Evolutionary conservation across 2,797 vertebrate species (phyloP), one percentile per base, ranked within the genome.

Genomic region (Helostoma temminkii): DNA sequence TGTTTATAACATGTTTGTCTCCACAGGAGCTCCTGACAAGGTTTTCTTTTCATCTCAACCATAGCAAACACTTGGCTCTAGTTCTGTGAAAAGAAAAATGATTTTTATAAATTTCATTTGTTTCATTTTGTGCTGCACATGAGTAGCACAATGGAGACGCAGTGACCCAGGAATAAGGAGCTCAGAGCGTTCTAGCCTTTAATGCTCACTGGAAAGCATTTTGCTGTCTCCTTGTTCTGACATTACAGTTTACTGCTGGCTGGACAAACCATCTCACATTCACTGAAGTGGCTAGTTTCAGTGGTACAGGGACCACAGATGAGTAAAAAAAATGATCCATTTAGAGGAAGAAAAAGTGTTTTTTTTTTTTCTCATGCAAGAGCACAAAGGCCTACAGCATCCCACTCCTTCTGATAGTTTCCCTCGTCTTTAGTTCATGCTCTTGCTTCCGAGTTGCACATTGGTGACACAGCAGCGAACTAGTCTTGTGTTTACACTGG

Each of bases 131-230:
- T 26, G 45, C 46, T 68, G 56, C 72, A 81, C 72, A 80, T n/a
- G 43, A 81, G 74, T 34, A 32, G 53, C 61, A 61, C 60, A 80
- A 71, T 18, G 55, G 42, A 75, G 62, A 79, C 34, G 18, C 75
- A 65, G 43, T 76, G 81, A 86, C 68, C 81, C 77, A 66, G 19
- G 50, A 66, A 74, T 67, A 70, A 81, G 64, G 65, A 62, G 70
- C 72, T 85, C 67, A 71, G 49, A 34, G 68, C 6, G n/a, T 42
- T 78, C 67, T 68, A 55, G 65, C 37, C 72, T 76, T 82, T 77
- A 75, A 57, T 64, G 59, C 80, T 80, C 74, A 64, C 77, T 79
- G 75, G 66, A 48, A 87, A 83, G 62, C 54, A 73, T 80, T 80
- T 80, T 41, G 10, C 55, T 22, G 39, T 49, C 53, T 81, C 61